Percentiles rank a stretch among this genome's conserved stretches.
These are phyloP conservation scores for Matsumyia berberina DNA, from an alignment of 2,888 invertebrate genomes.

Conservation along the genomic window DNA sequence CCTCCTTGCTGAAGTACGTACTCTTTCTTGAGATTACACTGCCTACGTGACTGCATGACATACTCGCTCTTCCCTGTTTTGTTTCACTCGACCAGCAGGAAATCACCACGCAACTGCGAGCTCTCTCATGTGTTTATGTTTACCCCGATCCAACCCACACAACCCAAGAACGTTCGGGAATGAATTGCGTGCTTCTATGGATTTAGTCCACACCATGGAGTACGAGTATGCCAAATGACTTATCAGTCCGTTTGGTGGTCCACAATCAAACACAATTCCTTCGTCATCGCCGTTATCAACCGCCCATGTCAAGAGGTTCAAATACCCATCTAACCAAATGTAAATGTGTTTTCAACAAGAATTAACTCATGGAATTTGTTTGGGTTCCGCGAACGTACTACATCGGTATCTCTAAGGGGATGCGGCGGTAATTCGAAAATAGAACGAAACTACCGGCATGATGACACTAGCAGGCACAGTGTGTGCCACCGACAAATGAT, in stretches of 20 bases:
- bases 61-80: constrained; percentile 20
- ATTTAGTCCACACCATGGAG: constrained; percentile 9
- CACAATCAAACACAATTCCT: constrained; percentile 26
- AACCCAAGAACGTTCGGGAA: constrained; percentile 58
- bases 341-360: background rate
- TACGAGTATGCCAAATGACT: constrained; percentile 6
- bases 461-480: constrained; percentile 38
- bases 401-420: constrained; percentile 39
- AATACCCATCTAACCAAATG: constrained; percentile 5
- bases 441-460: constrained; percentile 65
- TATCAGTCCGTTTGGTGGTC: constrained; percentile 39
- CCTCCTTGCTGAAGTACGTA: background rate
- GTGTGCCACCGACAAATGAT: constrained; percentile 8
- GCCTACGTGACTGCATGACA: constrained; percentile 56
- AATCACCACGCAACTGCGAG: constrained; percentile 52
- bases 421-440: constrained; percentile 49
- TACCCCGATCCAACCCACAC: constrained; percentile 2
- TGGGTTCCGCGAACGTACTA: background rate
- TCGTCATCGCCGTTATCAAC: constrained; percentile 39
- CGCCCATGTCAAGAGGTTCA: constrained; percentile 58
- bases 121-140: constrained; percentile 63
- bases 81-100: constrained; percentile 24
- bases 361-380: constrained; percentile 1
- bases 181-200: constrained; percentile 4
- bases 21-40: background rate